A percentile compares a stretch with the other conserved stretches of the same genome.
Conservation (phyloP, 2,113 vertebrate species). For the Oostethus manadensis region DNA sequence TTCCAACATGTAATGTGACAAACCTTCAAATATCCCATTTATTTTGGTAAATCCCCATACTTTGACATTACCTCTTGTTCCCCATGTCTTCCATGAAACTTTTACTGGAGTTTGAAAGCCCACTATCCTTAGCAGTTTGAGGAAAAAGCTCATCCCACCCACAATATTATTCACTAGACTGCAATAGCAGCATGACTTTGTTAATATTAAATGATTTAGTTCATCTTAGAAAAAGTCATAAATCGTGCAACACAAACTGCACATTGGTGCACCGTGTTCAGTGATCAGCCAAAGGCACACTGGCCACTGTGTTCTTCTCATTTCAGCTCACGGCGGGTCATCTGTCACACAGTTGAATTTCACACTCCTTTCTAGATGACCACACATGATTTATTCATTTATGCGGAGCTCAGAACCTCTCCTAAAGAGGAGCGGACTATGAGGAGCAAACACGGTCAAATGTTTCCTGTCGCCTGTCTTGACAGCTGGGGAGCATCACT, state of each 20-base stretch:
- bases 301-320: slow-evolving; percentile 27
- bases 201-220: neutral
- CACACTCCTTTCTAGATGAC: slow-evolving; percentile 37
- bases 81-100: neutral
- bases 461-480: neutral
- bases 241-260: slow-evolving; percentile 9
- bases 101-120: neutral
- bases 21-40: neutral
- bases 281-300: slow-evolving; percentile 17
- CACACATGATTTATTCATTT: slow-evolving; percentile 30
- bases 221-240: neutral
- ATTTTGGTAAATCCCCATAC: neutral
- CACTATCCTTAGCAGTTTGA: no score
- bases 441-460: neutral
- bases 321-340: slow-evolving; percentile 33
- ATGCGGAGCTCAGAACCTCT: slow-evolving; percentile 26
- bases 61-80: neutral
- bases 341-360: slow-evolving; percentile 35
- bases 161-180: neutral
- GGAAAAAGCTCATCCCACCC: neutral
- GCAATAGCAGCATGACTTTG: neutral
- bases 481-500: neutral
- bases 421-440: slow-evolving; percentile 2
- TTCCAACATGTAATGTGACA: neutral
- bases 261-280: slow-evolving; percentile 12